Conservation (phyloP, 2,888 invertebrate species). For the Vesta saturnalis region DNA sequence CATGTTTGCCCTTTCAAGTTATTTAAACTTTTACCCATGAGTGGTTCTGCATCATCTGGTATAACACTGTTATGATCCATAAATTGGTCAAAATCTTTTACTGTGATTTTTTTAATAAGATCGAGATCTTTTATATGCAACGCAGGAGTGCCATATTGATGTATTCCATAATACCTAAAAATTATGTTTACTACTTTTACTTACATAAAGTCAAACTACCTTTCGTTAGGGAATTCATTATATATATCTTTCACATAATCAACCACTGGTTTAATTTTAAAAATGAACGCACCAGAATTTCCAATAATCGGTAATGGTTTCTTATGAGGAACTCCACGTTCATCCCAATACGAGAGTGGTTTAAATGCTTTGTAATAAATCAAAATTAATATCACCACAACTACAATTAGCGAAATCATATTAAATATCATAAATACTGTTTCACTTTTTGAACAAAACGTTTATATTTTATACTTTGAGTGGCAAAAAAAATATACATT, state of each 20-base stretch:
- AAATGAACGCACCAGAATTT: constrained; percentile 35
- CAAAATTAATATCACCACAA: neutral
- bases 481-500: no score
- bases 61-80: neutral
- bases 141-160: neutral
- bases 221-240: constrained; percentile 6
- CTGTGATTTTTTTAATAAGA: neutral
- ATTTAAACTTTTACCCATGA: neutral
- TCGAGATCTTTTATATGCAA: neutral
- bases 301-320: constrained; percentile 41
- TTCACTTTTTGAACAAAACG: no score
- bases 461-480: no score
- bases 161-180: constrained; percentile 9
- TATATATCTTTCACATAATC: neutral
- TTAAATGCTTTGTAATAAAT: constrained; percentile 58
- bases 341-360: constrained; percentile 35
- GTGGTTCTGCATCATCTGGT: neutral
- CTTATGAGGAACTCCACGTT: constrained; percentile 7
- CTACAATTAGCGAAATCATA: neutral
- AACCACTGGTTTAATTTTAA: neutral
- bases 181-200: neutral
- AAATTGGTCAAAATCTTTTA: constrained; percentile 4
- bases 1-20: constrained; percentile 39
- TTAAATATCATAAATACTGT: no score
- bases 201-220: neutral